Conservation (phyloP, 1,140 invertebrate species). For the Brachionus plicatilis region DNA sequence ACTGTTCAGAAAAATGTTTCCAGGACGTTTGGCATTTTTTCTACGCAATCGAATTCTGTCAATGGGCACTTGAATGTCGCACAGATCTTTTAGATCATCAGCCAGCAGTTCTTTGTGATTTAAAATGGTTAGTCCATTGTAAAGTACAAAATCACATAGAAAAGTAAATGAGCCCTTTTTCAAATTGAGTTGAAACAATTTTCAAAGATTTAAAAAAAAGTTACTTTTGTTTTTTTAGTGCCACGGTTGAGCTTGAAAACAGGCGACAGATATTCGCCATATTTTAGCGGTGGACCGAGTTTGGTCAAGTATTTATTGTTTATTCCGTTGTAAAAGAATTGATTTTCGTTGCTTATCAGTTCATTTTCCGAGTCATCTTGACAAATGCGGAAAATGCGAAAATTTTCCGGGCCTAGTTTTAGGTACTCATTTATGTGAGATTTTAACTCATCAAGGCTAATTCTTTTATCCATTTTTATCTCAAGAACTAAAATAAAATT, state of each 20-base stretch:
- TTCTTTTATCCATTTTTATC: conserved; percentile 33
- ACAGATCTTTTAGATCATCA: conserved; percentile 24
- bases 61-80: neutral
- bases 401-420: neutral
- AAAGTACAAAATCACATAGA: conserved; percentile 17
- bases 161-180: conserved; percentile 26
- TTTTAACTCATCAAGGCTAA: neutral
- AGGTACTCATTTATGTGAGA: conserved; percentile 1
- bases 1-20: conserved; percentile 1
- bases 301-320: conserved; percentile 25
- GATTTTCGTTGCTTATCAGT: neutral
- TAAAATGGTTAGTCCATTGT: neutral
- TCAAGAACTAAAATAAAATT: conserved; percentile 10
- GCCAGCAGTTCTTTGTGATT: neutral
- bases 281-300: neutral
- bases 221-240: neutral
- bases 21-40: conserved; percentile 13
- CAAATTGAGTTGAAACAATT: neutral
- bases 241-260: neutral
- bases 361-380: neutral
- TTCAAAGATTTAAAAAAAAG: neutral
- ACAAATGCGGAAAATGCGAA: conserved; percentile 8
- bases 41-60: conserved; percentile 4
- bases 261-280: conserved; percentile 11
- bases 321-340: neutral